These are phyloP conservation scores for Acromyrmex heyeri DNA, from an alignment of 1,140 invertebrate genomes.

Conservation along the genomic window DNA sequence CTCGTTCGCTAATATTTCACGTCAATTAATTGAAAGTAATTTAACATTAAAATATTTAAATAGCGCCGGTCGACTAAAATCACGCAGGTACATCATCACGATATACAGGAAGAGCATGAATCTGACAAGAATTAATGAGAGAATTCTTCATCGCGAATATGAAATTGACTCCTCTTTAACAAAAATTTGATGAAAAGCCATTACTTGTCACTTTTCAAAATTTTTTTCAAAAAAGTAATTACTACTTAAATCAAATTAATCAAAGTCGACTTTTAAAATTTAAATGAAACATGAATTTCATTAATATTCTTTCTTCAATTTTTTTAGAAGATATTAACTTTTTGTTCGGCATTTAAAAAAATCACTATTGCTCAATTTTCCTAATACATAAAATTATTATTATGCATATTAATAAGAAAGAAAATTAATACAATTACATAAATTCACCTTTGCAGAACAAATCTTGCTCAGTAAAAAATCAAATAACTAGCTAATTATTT, in stretches of 20 bases:
- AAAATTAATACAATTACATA: neutral
- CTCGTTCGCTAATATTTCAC: slow-evolving; percentile 15
- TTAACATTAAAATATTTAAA: slow-evolving; percentile 37
- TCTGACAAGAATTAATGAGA: slow-evolving; percentile 29
- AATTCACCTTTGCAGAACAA: neutral
- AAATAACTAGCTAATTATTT: slow-evolving; percentile 6
- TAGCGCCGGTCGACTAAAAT: neutral
- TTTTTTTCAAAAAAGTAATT: neutral
- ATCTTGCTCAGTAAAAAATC: neutral
- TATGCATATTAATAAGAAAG: neutral
- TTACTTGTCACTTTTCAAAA: neutral
- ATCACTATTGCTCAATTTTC: neutral
- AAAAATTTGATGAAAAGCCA: neutral
- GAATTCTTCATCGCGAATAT: neutral
- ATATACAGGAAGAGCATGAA: neutral
- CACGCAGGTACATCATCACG: neutral
- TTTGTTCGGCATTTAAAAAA: neutral
- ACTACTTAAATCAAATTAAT: neutral
- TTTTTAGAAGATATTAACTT: neutral
- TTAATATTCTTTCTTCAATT: neutral
- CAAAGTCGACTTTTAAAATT: neutral
- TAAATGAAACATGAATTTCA: neutral
- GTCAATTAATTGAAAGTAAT: slow-evolving; percentile 38
- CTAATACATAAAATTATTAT: neutral
- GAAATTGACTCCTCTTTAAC: neutral